These are phyloP conservation scores for Urocyon cinereoargenteus DNA, from an alignment of 2,797 vertebrate species.

Conservation along the genomic window DNA sequence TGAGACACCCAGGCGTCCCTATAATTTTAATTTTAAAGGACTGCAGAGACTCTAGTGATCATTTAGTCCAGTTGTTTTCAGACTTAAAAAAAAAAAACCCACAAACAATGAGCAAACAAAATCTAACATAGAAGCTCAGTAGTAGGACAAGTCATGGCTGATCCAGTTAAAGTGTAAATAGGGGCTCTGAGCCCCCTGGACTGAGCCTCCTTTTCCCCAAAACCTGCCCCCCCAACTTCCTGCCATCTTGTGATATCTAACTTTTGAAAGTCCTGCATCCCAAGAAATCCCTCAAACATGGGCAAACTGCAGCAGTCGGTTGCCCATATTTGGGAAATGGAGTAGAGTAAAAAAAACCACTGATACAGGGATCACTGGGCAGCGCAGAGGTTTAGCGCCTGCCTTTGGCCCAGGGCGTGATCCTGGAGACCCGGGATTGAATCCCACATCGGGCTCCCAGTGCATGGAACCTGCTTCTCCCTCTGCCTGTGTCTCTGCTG, in stretches of 20 bases:
- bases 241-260: background rate
- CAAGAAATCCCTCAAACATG: background rate
- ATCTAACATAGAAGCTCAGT: background rate
- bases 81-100: background rate
- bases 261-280: background rate
- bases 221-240: background rate
- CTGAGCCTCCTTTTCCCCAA: background rate
- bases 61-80: background rate
- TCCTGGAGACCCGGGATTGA: no score
- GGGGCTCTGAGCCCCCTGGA: background rate
- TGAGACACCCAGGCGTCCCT: no score
- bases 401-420: no score
- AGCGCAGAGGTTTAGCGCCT: no score
- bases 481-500: no score
- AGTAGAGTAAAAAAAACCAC: background rate
- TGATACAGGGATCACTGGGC: no score
- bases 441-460: no score
- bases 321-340: background rate
- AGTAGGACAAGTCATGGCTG: background rate
- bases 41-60: background rate
- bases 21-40: slow-evolving; percentile 43
- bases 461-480: no score
- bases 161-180: background rate
- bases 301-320: background rate
- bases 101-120: background rate